phyloP scores from a whole-genome alignment of 2,113 vertebrate species.

The Clarias macrocephalus region DNA sequence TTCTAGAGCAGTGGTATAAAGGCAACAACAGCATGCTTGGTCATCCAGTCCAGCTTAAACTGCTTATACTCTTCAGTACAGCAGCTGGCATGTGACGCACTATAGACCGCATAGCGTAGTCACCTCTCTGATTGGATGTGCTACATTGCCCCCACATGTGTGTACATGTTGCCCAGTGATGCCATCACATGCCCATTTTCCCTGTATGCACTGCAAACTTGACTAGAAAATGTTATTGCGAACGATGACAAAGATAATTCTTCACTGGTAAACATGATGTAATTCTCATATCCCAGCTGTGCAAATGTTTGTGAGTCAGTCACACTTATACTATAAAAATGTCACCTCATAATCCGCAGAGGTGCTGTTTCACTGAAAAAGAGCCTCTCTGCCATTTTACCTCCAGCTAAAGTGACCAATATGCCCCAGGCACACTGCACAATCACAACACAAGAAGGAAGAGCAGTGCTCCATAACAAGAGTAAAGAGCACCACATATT shows the following conservation, averaged over 20 bases:
- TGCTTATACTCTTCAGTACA: too few species aligned
- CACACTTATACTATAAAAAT: background rate
- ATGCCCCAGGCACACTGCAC: background rate
- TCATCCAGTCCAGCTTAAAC: too few species aligned
- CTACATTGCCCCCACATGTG: background rate
- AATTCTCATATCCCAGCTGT: background rate
- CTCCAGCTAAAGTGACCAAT: background rate
- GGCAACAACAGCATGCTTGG: too few species aligned
- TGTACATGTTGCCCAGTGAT: background rate
- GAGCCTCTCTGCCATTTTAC: constrained; percentile 2
- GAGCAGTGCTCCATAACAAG: constrained; percentile 36
- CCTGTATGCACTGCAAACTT: background rate
- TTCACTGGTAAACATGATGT: background rate
- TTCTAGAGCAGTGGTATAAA: too few species aligned
- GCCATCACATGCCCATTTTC: background rate
- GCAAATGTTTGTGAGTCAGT: background rate
- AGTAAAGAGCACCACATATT: constrained; percentile 31
- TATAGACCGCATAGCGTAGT: too few species aligned
- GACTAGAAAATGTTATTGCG: background rate
- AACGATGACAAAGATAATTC: background rate
- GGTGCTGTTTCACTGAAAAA: background rate
- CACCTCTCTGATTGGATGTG: background rate
- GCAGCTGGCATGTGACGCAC: too few species aligned
- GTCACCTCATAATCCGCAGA: background rate
- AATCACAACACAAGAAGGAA: constrained; percentile 9